A percentile compares a stretch with the other conserved stretches of the same genome.
Evolutionary conservation across 2,888 invertebrate species (phyloP).

Genomic region (Caenorhabditis sp.): DNA sequence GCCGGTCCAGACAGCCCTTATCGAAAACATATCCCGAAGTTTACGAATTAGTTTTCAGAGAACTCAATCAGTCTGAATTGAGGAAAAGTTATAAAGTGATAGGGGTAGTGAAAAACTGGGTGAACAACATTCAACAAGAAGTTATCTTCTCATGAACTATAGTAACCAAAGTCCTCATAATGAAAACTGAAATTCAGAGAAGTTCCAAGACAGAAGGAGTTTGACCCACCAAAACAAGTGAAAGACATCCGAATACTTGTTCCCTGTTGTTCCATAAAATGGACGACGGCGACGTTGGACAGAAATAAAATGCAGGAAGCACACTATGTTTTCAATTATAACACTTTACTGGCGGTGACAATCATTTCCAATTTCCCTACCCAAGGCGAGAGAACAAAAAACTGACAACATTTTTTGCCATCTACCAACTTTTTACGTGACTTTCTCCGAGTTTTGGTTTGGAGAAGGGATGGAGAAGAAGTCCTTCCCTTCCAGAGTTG

Average conservation of each 20-base stretch:
- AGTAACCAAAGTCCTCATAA: too few relatives aligned
- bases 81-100: too few relatives aligned
- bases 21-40: too few relatives aligned
- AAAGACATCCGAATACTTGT: slow-evolving; percentile 23
- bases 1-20: too few relatives aligned
- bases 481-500: slow-evolving; percentile 7
- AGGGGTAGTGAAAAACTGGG: too few relatives aligned
- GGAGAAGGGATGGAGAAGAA: slow-evolving; percentile 11
- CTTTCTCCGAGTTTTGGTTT: slow-evolving; percentile 35
- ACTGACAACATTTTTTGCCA: slow-evolving; percentile 2
- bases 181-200: neutral
- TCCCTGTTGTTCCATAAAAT: slow-evolving; percentile 26
- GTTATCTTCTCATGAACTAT: too few relatives aligned
- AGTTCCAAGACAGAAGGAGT: neutral
- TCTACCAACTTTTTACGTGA: slow-evolving; percentile 44
- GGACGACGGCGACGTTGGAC: neutral
- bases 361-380: slow-evolving; percentile 35
- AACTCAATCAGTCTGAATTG: too few relatives aligned
- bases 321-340: slow-evolving; percentile 56
- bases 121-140: too few relatives aligned
- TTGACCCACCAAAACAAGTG: neutral
- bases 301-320: slow-evolving; percentile 32
- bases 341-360: slow-evolving; percentile 56
- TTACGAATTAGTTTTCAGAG: too few relatives aligned
- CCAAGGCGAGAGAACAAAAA: neutral